Percentiles rank a stretch among this genome's conserved stretches.
Conservation (phyloP, 2,113 vertebrate genomes). For the Cyanocitta stelleri region DNA sequence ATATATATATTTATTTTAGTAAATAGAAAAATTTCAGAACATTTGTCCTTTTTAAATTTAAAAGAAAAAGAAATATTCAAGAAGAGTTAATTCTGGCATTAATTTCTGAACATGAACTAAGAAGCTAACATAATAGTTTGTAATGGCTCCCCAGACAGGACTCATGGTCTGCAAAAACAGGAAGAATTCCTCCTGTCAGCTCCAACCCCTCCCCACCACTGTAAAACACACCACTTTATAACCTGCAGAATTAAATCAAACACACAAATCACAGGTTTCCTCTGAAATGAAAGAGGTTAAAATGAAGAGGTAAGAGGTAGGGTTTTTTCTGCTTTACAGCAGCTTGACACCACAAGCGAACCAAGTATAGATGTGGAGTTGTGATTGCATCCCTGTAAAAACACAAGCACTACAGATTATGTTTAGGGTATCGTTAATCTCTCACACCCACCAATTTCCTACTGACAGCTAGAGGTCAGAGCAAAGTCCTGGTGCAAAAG, state of each 20-base stretch:
- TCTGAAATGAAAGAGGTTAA: constrained; percentile 6
- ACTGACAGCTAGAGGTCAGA: constrained; percentile 54
- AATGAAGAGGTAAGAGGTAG: not conserved
- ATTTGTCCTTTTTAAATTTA: not conserved
- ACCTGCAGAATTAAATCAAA: constrained; percentile 51
- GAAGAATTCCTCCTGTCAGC: constrained; percentile 27
- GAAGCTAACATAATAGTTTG: constrained; percentile 15
- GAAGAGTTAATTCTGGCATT: not conserved
- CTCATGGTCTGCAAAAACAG: constrained; percentile 58
- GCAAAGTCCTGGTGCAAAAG: constrained; percentile 45
- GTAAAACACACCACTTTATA: constrained; percentile 27
- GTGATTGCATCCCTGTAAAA: constrained; percentile 61
- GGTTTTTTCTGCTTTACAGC: constrained; percentile 4
- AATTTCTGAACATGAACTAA: constrained; percentile 37
- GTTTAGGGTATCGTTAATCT: constrained; percentile 68
- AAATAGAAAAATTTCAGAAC: not conserved
- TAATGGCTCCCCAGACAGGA: constrained; percentile 20
- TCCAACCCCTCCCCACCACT: not conserved
- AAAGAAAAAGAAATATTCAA: not conserved
- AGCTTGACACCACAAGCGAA: constrained; percentile 17
- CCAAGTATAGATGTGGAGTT: constrained; percentile 16
- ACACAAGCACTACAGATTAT: constrained; percentile 55
- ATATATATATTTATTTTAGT: not conserved
- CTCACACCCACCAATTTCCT: constrained; percentile 70
- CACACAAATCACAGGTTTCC: constrained; percentile 4